Evolutionary conservation across 2,888 invertebrate species (phyloP), one percentile per base, ranked within the genome.

Genomic region (Pyrgus malvae): DNA sequence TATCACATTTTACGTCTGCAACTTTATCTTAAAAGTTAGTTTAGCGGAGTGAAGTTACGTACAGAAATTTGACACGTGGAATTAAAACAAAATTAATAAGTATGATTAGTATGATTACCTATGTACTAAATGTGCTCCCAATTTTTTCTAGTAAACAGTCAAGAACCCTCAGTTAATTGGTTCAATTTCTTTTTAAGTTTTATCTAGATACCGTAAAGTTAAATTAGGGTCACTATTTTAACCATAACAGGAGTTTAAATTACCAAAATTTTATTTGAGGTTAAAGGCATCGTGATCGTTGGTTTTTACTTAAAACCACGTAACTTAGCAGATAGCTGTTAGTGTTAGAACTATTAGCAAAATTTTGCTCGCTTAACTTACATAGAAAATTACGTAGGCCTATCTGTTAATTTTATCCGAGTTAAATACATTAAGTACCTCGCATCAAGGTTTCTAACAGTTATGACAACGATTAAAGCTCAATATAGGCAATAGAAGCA

Each of bases 381-480:
- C n/a, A n/a, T n/a, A n/a, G n/a, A n/a, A n/a, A n/a, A n/a, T n/a
- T n/a, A n/a, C n/a, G n/a, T n/a, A n/a, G n/a, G n/a, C n/a, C n/a
- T n/a, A n/a, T n/a, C n/a, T n/a, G n/a, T n/a, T n/a, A n/a, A n/a
- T n/a, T n/a, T n/a, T n/a, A n/a, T n/a, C n/a, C n/a, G n/a, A n/a
- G n/a, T n/a, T n/a, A n/a, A n/a, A n/a, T n/a, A n/a, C n/a, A n/a
- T n/a, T 25, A 7, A 7, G 7, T n/a, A 29, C 29, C n/a, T 29
- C 9, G 11, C 9, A 27, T 7, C 33, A 33, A 29, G 29, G 29
- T 29, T 29, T 29, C 29, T 29, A 29, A 29, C 11, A 19, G 35
- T 27, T 37, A 21, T 48, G n/a, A 35, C 23, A 17, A 48, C 48
- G 23, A 48, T 48, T 48, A 48, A 48, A 48, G 25, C 17, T 23